Evolutionary conservation across 2,113 vertebrate genomes (phyloP).

Genomic region (Leucoraja erinaceus): DNA sequence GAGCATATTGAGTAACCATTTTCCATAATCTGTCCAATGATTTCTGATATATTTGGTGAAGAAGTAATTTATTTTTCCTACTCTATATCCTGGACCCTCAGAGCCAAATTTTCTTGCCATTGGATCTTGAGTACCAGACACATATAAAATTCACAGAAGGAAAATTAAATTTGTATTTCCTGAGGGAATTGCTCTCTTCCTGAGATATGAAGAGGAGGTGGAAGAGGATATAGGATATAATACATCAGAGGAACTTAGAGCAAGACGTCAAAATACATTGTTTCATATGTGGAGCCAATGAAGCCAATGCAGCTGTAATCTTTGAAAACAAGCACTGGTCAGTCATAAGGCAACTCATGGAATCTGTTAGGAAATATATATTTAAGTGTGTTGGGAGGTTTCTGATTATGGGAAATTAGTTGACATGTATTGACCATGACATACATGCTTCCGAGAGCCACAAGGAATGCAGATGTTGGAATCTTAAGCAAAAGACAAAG

Average conservation of each 20-base stretch:
- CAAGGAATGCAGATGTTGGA: no score
- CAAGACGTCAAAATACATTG: neutral
- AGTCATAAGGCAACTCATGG: neutral
- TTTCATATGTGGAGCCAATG: neutral
- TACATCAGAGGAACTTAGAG: neutral
- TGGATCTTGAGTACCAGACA: neutral
- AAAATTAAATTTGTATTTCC: neutral
- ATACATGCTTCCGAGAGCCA: neutral
- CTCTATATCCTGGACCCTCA: neutral
- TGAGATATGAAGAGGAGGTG: neutral
- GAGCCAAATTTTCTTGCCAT: neutral
- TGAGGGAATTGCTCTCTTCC: neutral
- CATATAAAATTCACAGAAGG: neutral
- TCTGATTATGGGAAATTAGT: neutral
- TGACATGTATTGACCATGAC: neutral
- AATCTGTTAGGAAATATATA: neutral
- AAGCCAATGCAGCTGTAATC: neutral
- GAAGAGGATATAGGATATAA: neutral
- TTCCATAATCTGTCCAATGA: neutral
- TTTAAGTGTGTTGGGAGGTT: neutral
- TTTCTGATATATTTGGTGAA: neutral
- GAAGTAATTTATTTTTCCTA: neutral
- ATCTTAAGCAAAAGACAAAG: no score
- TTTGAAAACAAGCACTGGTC: neutral
- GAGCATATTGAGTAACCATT: neutral